phyloP scores from a whole-genome alignment of 1,140 invertebrate genomes.

The Sinella curviseta region DNA sequence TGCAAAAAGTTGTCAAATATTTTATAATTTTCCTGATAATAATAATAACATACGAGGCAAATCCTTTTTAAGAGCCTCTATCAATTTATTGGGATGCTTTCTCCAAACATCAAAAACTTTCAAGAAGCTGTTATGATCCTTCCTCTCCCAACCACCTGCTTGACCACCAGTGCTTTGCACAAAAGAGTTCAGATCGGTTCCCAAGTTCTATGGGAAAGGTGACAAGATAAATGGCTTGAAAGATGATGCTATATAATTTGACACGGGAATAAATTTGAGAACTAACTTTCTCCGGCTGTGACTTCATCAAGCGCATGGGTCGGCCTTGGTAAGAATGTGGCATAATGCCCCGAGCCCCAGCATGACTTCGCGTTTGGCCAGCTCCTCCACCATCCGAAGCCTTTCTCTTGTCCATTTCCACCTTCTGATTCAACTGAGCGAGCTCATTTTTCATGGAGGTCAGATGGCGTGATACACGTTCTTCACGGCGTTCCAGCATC shows the following conservation, averaged over 20 bases:
- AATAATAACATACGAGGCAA: conserved; percentile 28
- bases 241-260: neutral
- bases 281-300: neutral
- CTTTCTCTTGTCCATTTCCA: conserved; percentile 32
- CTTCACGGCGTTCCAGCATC: conserved; percentile 36
- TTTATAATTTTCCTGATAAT: neutral
- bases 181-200: conserved; percentile 34
- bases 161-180: conserved; percentile 38
- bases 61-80: conserved; percentile 25
- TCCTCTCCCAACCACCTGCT: conserved; percentile 37
- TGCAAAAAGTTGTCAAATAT: conserved; percentile 8
- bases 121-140: conserved; percentile 35
- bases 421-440: conserved; percentile 35
- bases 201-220: conserved; percentile 20
- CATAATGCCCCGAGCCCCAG: neutral
- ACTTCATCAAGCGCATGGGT: neutral
- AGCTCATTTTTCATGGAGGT: conserved; percentile 37
- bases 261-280: neutral
- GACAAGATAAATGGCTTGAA: conserved; percentile 3
- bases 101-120: conserved; percentile 20
- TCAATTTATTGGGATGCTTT: conserved; percentile 23
- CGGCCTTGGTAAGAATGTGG: neutral
- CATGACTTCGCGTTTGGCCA: neutral
- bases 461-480: conserved; percentile 32
- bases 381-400: neutral